These are phyloP conservation scores for Porites lobata DNA, from an alignment of 92 coral and sea anemone genomes.

Conservation along the genomic window DNA sequence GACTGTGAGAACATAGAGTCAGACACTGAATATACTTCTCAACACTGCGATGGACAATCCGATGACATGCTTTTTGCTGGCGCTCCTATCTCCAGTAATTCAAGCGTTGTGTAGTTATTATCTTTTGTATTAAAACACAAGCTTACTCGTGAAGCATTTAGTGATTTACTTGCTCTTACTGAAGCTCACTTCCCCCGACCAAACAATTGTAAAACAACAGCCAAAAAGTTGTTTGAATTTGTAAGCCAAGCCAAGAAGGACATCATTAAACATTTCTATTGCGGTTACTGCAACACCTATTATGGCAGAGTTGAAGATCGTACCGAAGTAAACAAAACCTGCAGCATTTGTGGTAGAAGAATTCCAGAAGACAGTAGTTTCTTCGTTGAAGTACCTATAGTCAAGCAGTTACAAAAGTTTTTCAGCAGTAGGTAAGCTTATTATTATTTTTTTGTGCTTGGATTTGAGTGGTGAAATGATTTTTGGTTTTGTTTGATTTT, in stretches of 20 bases:
- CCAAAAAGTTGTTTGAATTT: slow-evolving; percentile 33
- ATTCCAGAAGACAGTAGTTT: slow-evolving; percentile 20
- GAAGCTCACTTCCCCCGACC: slow-evolving; percentile 71
- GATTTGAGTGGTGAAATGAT: no score
- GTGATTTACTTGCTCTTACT: slow-evolving; percentile 57
- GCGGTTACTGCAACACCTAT: slow-evolving; percentile 54
- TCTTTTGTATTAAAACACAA: slow-evolving; percentile 66
- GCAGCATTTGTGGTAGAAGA: slow-evolving; percentile 47
- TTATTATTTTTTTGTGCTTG: background rate
- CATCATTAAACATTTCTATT: slow-evolving; percentile 48
- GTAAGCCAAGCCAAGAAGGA: slow-evolving; percentile 51
- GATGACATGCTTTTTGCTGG: slow-evolving; percentile 51
- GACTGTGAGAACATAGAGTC: slow-evolving; percentile 29
- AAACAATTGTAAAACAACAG: slow-evolving; percentile 50
- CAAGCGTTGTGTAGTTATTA: slow-evolving; percentile 55
- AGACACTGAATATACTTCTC: slow-evolving; percentile 28
- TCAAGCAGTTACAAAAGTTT: slow-evolving; percentile 40
- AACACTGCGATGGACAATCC: no score
- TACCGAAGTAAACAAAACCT: background rate
- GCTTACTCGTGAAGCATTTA: slow-evolving; percentile 48
- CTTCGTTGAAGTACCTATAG: slow-evolving; percentile 57
- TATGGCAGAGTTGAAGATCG: background rate
- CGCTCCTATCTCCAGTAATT: slow-evolving; percentile 53
- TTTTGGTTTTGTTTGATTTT: no score
- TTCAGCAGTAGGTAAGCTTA: slow-evolving; percentile 43